Evolutionary conservation across 2,797 vertebrate species (phyloP).

Genomic region (Hydrophis major): DNA sequence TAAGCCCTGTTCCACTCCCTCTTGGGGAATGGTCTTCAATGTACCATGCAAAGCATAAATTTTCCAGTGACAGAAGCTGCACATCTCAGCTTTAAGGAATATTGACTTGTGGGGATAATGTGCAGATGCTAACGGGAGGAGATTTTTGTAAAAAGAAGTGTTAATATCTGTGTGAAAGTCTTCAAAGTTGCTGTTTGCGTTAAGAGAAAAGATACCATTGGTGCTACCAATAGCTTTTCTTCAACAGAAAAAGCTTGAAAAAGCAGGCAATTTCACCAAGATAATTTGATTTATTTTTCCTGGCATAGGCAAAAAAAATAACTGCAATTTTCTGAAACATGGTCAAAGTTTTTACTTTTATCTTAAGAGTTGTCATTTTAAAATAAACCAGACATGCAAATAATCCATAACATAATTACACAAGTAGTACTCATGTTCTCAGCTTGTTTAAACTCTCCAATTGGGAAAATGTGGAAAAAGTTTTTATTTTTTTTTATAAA

Average conservation of each 20-base stretch:
- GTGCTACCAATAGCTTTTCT: neutral
- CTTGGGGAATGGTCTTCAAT: neutral
- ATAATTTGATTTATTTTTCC: neutral
- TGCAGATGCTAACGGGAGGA: neutral
- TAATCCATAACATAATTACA: neutral
- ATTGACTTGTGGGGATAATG: neutral
- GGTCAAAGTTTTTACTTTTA: neutral
- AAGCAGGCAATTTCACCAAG: too few species aligned
- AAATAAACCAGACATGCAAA: neutral
- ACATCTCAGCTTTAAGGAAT: neutral
- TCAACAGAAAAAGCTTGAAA: neutral
- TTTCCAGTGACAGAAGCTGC: neutral
- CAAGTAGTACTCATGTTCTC: neutral
- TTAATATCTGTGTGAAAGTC: neutral
- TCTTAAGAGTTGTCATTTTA: neutral
- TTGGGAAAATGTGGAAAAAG: neutral
- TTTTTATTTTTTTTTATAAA: neutral
- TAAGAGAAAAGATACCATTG: neutral
- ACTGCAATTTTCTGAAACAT: neutral
- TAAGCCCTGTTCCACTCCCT: neutral
- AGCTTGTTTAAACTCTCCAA: neutral
- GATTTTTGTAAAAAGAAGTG: neutral
- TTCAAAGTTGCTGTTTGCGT: neutral
- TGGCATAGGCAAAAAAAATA: neutral
- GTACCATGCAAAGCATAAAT: neutral